Base-by-base conservation (phyloP, 2,888 invertebrate genomes). In the Capitulum mitella region DNA sequence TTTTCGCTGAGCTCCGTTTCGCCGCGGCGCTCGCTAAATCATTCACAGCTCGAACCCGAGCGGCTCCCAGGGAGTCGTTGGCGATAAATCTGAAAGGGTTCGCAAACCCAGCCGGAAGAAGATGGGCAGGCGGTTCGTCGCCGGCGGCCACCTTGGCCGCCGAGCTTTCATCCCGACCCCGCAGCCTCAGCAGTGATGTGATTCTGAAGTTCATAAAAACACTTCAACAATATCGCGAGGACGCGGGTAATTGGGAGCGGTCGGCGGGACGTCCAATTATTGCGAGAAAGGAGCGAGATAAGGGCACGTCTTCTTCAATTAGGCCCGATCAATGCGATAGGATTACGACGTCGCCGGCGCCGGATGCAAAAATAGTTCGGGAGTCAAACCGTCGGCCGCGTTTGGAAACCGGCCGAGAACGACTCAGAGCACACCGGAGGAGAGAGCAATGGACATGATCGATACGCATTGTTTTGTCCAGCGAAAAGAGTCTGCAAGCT, bases 241-340 rank as follows among this genome's bases (percentile, higher is more conserved):
- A 22, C 1, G 37, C 8, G 37, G 19, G 22, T 19, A 32, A 70
- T 37, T 37, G 22, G 70, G 29, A 34, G 22, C 37, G 37, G 70
- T 37, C 34, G 29, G 22, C n/a, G 12, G 26, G 5, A 16, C 26
- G 32, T 70, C 70, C 70, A 70, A 70, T 70, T 70, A 70, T 70
- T 70, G 22, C 70, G 34, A 3, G 5, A 12, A 37, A 34, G 22
- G 37, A 29, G 58, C 58, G 22, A 58, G 58, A 58, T 58, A 58
- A 29, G 58, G 22, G 70, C 70, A 70, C 70, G 70, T 37, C 70
- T 3, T 3, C 70, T 37, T 70, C 70, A 70, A 70, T 70, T 70
- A 70, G 70, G 1, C 19, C 19, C 70, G 22, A 70, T 70, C 37
- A 37, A 70, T 70, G 19, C 37, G 22, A 34, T 37, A 26, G 70